Evolutionary conservation across 2,797 vertebrate genomes (phyloP).

Genomic region (Tapirus indicus): DNA sequence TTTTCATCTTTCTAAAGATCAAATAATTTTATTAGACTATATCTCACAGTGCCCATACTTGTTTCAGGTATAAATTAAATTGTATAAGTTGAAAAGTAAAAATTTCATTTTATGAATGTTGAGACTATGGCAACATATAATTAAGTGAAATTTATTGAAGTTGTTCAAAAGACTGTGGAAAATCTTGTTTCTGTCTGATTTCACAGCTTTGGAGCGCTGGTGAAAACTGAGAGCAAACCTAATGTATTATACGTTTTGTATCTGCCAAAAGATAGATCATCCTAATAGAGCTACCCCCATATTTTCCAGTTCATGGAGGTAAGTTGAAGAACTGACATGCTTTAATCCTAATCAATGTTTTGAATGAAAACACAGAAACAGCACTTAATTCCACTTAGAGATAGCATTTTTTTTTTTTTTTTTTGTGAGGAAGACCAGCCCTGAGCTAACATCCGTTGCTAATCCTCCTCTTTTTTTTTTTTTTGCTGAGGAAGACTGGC

Average conservation of each 20-base stretch:
- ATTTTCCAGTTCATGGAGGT: neutral
- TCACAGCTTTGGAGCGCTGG: neutral
- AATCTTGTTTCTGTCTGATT: conserved; percentile 41
- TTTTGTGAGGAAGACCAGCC: too few relatives aligned
- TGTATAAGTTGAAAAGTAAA: conserved; percentile 1
- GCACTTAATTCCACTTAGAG: neutral
- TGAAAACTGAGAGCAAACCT: conserved; percentile 34
- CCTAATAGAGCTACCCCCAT: neutral
- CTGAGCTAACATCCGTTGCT: too few relatives aligned
- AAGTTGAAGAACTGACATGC: neutral
- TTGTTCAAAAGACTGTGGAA: conserved; percentile 38
- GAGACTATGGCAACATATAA: neutral
- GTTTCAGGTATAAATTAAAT: conserved; percentile 40
- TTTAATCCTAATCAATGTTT: neutral
- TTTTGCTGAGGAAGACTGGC: too few relatives aligned
- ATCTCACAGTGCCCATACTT: neutral
- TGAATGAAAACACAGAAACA: conserved; percentile 40
- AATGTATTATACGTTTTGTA: neutral
- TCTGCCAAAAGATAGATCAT: neutral
- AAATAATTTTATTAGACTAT: conserved; percentile 13
- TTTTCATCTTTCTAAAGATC: conserved; percentile 43
- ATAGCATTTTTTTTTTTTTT: neutral
- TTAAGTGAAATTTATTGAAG: conserved; percentile 44
- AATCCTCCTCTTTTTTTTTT: too few relatives aligned
- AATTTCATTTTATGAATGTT: conserved; percentile 27